Evolutionary conservation across 2,888 invertebrate genomes (phyloP).

Genomic region (Tribolium freemani): DNA sequence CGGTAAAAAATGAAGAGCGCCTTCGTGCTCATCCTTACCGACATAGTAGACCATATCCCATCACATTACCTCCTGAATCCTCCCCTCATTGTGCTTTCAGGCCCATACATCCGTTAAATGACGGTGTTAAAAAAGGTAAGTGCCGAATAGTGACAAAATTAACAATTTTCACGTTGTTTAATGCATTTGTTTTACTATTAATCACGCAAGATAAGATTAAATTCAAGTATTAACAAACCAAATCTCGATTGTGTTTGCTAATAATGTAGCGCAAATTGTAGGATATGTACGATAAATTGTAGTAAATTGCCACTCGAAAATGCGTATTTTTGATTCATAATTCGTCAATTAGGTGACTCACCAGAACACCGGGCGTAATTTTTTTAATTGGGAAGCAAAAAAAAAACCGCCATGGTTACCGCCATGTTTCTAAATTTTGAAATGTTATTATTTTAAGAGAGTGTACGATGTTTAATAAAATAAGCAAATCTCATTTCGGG

Average conservation of each 20-base stretch:
- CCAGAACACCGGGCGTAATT: too few relatives aligned
- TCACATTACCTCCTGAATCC: constrained; percentile 28
- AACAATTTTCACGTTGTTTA: background rate
- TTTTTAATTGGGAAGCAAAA: too few relatives aligned
- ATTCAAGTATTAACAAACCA: background rate
- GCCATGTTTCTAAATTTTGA: too few relatives aligned
- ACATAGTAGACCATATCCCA: constrained; percentile 30
- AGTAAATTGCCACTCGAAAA: too few relatives aligned
- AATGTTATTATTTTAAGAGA: too few relatives aligned
- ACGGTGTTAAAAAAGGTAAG: constrained; percentile 33
- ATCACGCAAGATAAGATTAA: background rate
- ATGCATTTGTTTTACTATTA: background rate
- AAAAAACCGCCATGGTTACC: too few relatives aligned
- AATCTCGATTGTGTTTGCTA: background rate
- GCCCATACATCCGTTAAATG: constrained; percentile 33
- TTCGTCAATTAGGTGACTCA: too few relatives aligned
- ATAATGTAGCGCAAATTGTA: background rate
- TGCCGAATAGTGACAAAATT: background rate
- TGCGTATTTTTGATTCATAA: too few relatives aligned
- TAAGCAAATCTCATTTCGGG: too few relatives aligned
- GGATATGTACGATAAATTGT: background rate
- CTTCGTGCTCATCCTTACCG: background rate
- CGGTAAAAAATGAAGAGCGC: background rate
- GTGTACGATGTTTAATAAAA: too few relatives aligned
- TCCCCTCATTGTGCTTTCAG: constrained; percentile 27